Base-by-base conservation (phyloP, 2,888 invertebrate genomes). In the Papilio elwesi region DNA sequence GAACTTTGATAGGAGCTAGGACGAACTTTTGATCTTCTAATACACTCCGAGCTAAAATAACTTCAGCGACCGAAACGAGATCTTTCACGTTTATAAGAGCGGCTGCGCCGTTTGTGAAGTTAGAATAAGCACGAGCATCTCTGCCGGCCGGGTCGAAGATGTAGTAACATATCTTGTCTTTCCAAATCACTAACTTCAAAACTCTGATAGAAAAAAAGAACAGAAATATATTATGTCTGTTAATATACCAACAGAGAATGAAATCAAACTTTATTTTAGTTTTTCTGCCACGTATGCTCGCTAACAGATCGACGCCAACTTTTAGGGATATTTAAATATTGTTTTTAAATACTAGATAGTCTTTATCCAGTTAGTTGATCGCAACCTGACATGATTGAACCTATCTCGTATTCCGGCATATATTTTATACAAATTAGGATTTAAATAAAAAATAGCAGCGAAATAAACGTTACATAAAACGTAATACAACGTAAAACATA, bases 91-190 rank as follows among this genome's bases (percentile, higher is more conserved):
- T 94, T 0, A 95, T 92, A 66, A 96, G 89, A 8, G 95, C 92
- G 1, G 96, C 94, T 52, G 89, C 90, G 0, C 96, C 96, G 2
- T 79, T 84, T 0, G 88, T 80, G 49, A 86, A 92, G 76, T 94
- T 94, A 0, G 94, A 90, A 76, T 87, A 94, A 0, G 95, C 91
- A 77, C 93, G 91, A 0, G 92, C 88, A 64, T 94, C 94, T 78
- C 95, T 88, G 0, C 95, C 94, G 16, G 91, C 95, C 0, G 95
- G 95, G 83, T 96, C 96, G 79, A 96, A 96, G 76, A 96, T 92
- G 75, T 95, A 95, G 81, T 89, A 96, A 75, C 94, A 92, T 65
- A 94, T 90, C 65, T 89, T 94, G 77, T 94, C 95, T 76, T 94
- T 95, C 96, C 95, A 95, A 76, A 95, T 92, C 0, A 93, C 91